Evolutionary conservation across 2,113 vertebrate species (phyloP), one percentile per base, ranked within the genome.

Genomic region (Microcebus ravelobensis): DNA sequence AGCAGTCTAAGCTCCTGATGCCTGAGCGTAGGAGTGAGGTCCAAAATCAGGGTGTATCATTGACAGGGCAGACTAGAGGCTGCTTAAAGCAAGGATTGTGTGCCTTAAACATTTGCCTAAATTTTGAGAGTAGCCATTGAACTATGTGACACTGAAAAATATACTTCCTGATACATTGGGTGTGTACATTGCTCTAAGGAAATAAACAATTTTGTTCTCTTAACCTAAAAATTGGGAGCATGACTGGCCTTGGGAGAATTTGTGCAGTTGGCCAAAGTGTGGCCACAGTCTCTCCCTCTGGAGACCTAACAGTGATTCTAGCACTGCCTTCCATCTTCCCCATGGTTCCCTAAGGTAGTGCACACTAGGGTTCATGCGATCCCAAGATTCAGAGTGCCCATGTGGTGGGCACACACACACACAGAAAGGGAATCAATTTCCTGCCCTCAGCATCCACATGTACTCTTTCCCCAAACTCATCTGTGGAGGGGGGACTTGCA

Each of bases 401-500:
- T 23, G 31, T 1, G 1, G 68, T 25, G n/a, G 73, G 50, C 4
- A 34, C 36, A 87, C 21, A 39, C 21, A 39, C 57, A 59, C n/a
- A 77, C 3, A 79, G 2, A 8, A 39, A 63, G 50, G 42, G 31
- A 71, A 34, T 65, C 14, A 20, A 31, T 42, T 82, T 92, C 36
- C 52, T 85, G 39, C 39, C 34, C 9, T 36, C 63, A 50, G 4
- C 11, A 18, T 55, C 31, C 52, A 3, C 45, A 23, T 4, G 2
- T 25, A 18, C 11, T 73, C 25, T 15, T 91, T 76, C 57, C 76
- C 87, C 34, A 91, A 55, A n/a, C 8, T 52, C 25, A 45, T 74
- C n/a, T 45, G 5, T 55, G 52, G 2, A 6, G 0, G 0, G 4
- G 29, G n/a, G 5, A n/a, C 45, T 77, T 61, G 3, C 8, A 61